A percentile compares a stretch with the other conserved stretches of the same genome.
Evolutionary conservation across 2,888 invertebrate species (phyloP).

Genomic region (Sisyra nigra): DNA sequence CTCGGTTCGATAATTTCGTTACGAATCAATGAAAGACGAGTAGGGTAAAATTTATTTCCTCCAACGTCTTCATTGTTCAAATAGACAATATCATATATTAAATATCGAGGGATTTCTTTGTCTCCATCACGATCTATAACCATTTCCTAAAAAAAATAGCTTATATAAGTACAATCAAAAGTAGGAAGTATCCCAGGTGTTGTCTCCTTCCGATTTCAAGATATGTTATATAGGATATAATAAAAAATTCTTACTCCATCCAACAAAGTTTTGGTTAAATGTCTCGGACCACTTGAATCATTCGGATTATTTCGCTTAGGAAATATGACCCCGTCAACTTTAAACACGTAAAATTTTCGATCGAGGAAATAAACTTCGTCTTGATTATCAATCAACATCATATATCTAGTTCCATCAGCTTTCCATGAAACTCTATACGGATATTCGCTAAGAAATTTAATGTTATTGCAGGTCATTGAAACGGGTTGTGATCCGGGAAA

Average conservation of each 20-base stretch:
- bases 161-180: too few relatives aligned
- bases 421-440: conserved; percentile 98
- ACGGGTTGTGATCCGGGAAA: conserved; percentile 98
- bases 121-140: conserved; percentile 76
- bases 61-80: conserved; percentile 68
- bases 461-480: conserved; percentile 79
- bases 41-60: conserved; percentile 55
- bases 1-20: conserved; percentile 54
- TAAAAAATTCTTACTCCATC: conserved; percentile 67
- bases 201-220: too few relatives aligned
- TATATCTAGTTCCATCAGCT: conserved; percentile 91
- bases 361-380: conserved; percentile 87
- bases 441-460: conserved; percentile 54
- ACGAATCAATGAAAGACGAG: conserved; percentile 61
- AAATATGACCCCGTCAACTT: conserved; percentile 67
- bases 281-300: conserved; percentile 33
- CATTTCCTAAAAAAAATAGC: conserved; percentile 63
- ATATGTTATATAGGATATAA: too few relatives aligned
- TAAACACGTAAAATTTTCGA: conserved; percentile 84
- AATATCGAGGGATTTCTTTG: conserved; percentile 65
- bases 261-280: conserved; percentile 65
- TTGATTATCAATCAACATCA: conserved; percentile 86
- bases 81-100: conserved; percentile 87
- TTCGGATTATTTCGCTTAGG: conserved; percentile 51
- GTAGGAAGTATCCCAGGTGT: too few relatives aligned